Evolutionary conservation across 2,888 invertebrate species (phyloP).

Genomic region (Cheilosia urbana): DNA sequence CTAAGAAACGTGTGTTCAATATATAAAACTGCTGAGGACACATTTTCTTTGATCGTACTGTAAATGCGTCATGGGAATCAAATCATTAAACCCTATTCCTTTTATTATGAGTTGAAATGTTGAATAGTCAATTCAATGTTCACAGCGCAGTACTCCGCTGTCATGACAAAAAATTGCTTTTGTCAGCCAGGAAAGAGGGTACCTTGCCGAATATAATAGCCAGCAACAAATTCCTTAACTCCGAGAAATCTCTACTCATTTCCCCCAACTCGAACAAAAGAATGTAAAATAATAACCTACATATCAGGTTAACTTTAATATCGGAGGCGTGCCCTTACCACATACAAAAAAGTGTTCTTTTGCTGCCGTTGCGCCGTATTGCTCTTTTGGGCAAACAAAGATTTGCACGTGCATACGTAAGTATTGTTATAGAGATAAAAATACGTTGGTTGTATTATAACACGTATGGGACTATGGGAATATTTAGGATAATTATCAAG

Average conservation of each 20-base stretch:
- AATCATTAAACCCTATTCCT: conserved; percentile 49
- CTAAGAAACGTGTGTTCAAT: no score
- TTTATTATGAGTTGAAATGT: conserved; percentile 60
- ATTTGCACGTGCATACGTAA: conserved; percentile 61
- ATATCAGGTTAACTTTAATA: conserved; percentile 70
- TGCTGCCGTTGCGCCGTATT: conserved; percentile 63
- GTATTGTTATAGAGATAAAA: conserved; percentile 52
- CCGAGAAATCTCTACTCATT: conserved; percentile 53
- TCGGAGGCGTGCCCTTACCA: conserved; percentile 62
- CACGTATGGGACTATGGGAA: conserved; percentile 35
- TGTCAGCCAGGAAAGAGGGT: conserved; percentile 54
- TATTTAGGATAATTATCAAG: neutral
- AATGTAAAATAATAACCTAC: conserved; percentile 64
- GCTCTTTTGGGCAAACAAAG: conserved; percentile 61
- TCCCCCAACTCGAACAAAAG: conserved; percentile 55
- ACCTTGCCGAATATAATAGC: conserved; percentile 54
- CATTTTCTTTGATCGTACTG: conserved; percentile 11
- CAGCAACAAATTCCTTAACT: conserved; percentile 64
- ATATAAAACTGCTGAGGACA: neutral
- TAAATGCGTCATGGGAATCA: conserved; percentile 50
- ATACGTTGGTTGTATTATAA: conserved; percentile 9
- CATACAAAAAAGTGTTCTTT: conserved; percentile 58
- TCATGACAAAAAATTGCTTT: conserved; percentile 54
- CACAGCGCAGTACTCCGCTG: conserved; percentile 33
- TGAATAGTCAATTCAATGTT: conserved; percentile 64